Evolutionary conservation across 1,140 invertebrate genomes (phyloP).

Genomic region (Phocides pigmalion): DNA sequence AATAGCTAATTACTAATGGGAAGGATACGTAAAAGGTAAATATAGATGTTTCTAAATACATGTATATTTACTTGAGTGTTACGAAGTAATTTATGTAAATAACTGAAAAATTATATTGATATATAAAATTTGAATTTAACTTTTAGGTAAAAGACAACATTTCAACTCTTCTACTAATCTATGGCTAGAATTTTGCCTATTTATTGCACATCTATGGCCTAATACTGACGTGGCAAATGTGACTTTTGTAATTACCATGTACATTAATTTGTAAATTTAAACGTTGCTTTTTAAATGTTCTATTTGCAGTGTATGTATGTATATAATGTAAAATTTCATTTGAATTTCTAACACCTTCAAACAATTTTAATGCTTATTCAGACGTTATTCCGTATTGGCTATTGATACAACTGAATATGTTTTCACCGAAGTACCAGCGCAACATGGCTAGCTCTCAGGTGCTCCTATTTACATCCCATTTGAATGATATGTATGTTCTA

Average conservation of each 20-base stretch:
- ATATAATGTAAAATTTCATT: not conserved
- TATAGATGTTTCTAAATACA: too few relatives aligned
- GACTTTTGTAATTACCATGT: constrained; percentile 42
- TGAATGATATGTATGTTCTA: not conserved
- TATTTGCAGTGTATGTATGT: not conserved
- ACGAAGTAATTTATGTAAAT: too few relatives aligned
- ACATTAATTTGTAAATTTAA: not conserved
- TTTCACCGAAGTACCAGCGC: not conserved
- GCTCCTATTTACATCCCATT: constrained; percentile 4
- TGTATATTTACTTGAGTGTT: too few relatives aligned
- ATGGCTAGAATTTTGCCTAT: too few relatives aligned
- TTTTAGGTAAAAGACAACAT: too few relatives aligned
- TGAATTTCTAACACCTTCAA: not conserved
- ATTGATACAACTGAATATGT: not conserved
- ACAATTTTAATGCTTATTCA: not conserved
- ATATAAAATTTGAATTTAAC: too few relatives aligned
- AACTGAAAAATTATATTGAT: too few relatives aligned
- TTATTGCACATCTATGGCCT: too few relatives aligned
- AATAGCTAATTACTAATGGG: too few relatives aligned
- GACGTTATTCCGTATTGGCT: not conserved
- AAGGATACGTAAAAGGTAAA: too few relatives aligned
- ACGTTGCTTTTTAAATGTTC: not conserved
- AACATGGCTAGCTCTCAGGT: not conserved
- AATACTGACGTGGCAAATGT: not conserved
- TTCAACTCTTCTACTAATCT: too few relatives aligned